Base-by-base conservation (phyloP, 2,888 invertebrate species). In the Caenorhabditis drosophilae region DNA sequence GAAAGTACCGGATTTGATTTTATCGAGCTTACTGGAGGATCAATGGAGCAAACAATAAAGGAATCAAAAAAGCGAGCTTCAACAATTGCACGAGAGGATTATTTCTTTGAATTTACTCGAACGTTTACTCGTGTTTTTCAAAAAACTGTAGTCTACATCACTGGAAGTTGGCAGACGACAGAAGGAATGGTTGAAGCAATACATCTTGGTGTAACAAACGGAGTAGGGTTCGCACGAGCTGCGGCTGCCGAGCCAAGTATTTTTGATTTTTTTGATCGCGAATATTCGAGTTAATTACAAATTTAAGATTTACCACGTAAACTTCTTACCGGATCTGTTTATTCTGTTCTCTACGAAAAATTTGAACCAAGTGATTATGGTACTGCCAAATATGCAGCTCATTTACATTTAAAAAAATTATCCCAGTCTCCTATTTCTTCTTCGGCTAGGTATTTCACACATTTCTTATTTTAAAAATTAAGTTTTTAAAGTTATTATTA, bases 121-220 rank as follows among this genome's bases (percentile, higher is more conserved):
- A 59, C 50, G 25, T 49, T 60, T 3, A 35, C 38, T 11, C 41
- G 49, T 9, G n/a, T 46, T 1, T 45, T 63, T 11, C 34, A 47
- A 0, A 63, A 63, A 18, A 44, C 63, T 6, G 50, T 54, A 0
- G 50, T 75, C 11, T 76, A 76, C 49, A 59, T 73, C 3, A 76
- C 76, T n/a, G 76, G 76, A n/a, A 74, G 74, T 18, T 77, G 75
- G 62, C 69, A 76, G 27, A 76, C 75, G 22, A 70, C 57, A 12
- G 41, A 60, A 0, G 72, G 63, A 36, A 77, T 77, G 77, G 67
- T 68, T 0, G 51, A 58, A 11, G 76, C 76, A 12, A 54, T 77
- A 11, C 59, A 61, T 11, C 45, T 63, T 18, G 69, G 67, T 11
- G 52, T 62, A 0, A 72, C 76, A 12, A 62, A 76, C 31, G 76